Evolutionary conservation across 2,888 invertebrate species (phyloP), one percentile per base, ranked within the genome.

Genomic region (Neoscelio sp.): DNA sequence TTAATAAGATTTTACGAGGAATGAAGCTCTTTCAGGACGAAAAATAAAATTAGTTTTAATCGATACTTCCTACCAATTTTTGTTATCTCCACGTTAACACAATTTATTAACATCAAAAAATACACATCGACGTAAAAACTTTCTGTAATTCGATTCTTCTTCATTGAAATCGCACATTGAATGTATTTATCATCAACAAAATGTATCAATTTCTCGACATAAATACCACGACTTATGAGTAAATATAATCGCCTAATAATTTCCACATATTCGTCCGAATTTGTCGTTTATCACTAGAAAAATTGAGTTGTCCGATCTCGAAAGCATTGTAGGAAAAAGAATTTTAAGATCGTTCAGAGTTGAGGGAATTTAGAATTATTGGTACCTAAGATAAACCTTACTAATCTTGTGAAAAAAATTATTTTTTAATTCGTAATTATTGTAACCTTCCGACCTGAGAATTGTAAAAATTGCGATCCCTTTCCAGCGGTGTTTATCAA

Each of bases 371-470:
- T 23, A 23, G n/a, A 20, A 50, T 23, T 33, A 38, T 62, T 75
- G 76, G 60, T 68, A 75, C 68, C 33, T 35, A 68, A 75, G 67
- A 68, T 76, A 76, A 76, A 76, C 76, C 68, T 64, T 64, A 68
- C 62, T 62, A 18, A 62, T 67, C 23, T 12, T 48, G 30, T 62
- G 38, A 35, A 52, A 56, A 54, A 60, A 17, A 15, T 46, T 33
- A 42, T 8, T 15, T n/a, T 58, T 60, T 18, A 10, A 5, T 28
- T 30, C 10, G 18, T 44, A 12, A 54, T 30, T 50, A 23, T 13
- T 20, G 12, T 40, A 52, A 67, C 58, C 67, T 46, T 23, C 6
- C 23, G 23, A 56, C 75, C 75, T 67, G 67, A 75, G 75, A 75
- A 75, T 75, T 74, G 74, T 44, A 50, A 62, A 23, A 35, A 44